phyloP scores from a whole-genome alignment of 2,113 vertebrate species.

The Heterotis niloticus region DNA sequence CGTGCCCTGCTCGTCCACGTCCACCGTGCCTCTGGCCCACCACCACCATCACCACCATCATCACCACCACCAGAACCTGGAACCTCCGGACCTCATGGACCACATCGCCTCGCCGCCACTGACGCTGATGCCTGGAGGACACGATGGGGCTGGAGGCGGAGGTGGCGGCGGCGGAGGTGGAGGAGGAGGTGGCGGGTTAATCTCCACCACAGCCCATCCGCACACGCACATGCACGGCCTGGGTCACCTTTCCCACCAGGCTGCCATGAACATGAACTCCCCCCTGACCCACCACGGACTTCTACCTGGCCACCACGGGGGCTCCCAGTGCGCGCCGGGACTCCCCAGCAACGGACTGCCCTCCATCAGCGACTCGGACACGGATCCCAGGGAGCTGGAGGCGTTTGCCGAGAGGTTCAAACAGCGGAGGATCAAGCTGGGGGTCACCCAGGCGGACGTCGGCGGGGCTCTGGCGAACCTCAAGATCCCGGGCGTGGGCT shows the following conservation, averaged over 20 bases:
- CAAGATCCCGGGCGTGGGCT: constrained; percentile 91
- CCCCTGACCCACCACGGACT: constrained; percentile 85
- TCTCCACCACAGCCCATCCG: constrained; percentile 77
- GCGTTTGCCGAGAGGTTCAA: constrained; percentile 94
- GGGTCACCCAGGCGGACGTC: constrained; percentile 93
- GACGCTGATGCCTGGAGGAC: constrained; percentile 75
- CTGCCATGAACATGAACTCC: constrained; percentile 91
- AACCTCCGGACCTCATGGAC: constrained; percentile 81
- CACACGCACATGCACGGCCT: constrained; percentile 90
- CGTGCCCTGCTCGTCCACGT: constrained; percentile 82
- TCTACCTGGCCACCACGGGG: constrained; percentile 82
- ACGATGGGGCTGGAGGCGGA: constrained; percentile 67
- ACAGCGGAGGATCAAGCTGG: constrained; percentile 87
- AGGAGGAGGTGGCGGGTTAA: constrained; percentile 68
- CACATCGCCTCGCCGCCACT: constrained; percentile 78
- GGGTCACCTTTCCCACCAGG: constrained; percentile 85
- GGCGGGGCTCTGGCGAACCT: constrained; percentile 85
- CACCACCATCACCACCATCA: constrained; percentile 87
- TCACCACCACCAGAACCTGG: constrained; percentile 83
- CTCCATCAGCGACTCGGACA: constrained; percentile 89
- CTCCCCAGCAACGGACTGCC: constrained; percentile 74
- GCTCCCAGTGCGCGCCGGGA: constrained; percentile 65
- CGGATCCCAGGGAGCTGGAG: constrained; percentile 87
- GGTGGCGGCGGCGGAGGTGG: constrained; percentile 58
- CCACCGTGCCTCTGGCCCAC: constrained; percentile 81